These are phyloP conservation scores for Bombus sibiricus DNA, from an alignment of 1,140 invertebrate genomes.

Conservation along the genomic window DNA sequence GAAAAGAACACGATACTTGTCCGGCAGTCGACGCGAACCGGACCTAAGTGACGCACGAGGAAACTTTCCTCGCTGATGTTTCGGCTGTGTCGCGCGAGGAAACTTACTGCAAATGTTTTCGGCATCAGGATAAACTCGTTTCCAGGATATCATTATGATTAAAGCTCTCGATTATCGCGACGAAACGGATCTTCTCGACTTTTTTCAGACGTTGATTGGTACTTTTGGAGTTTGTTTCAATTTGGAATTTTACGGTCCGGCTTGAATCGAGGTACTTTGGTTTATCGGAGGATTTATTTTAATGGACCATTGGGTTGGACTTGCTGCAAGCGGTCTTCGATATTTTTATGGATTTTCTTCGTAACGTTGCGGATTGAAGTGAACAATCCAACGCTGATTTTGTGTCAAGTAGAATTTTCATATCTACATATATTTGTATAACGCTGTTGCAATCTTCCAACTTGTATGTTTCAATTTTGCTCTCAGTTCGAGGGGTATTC, in stretches of 20 bases:
- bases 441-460: no score
- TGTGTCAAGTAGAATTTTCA: no score
- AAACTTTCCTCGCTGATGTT: constrained; percentile 1
- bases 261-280: background rate
- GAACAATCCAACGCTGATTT: no score
- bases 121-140: background rate
- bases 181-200: background rate
- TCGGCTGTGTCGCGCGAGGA: background rate
- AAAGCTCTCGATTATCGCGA: background rate
- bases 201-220: background rate
- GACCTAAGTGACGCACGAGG: constrained; percentile 44
- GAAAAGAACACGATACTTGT: background rate
- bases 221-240: background rate
- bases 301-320: no score
- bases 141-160: background rate
- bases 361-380: no score
- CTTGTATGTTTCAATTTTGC: no score
- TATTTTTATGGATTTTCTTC: no score
- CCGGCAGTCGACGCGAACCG: constrained; percentile 46
- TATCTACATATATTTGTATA: no score
- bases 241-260: background rate
- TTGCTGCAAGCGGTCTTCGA: no score
- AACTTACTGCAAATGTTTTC: background rate
- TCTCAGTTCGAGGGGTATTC: no score
- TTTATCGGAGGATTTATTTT: no score